Evolutionary conservation across 64 coral and sea anemone species (phyloP), one percentile per base, ranked within the genome.

Genomic region (Stylophora pistillata): DNA sequence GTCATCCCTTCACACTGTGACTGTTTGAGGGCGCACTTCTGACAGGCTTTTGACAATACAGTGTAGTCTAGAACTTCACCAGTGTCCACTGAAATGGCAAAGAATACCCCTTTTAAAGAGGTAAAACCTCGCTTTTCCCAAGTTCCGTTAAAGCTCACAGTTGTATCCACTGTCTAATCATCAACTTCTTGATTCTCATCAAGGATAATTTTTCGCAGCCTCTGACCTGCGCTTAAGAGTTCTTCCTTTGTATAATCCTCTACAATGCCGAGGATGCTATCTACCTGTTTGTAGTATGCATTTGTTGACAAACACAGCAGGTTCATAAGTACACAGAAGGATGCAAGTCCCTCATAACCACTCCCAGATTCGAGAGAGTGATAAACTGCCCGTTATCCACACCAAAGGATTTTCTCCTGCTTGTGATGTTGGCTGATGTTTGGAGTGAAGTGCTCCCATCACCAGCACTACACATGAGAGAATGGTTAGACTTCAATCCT

Each of bases 301-400:
- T 28, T 31, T 65, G 55, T 81, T 12, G 78, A 81, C 16, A 81
- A 10, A 65, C 78, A 81, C 9, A 56, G 78, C 78, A 81, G 58
- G 61, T 81, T 81, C 78, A 81, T 81, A 16, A 81, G 23, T 30
- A 23, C 61, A 65, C n/a, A n/a, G n/a, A n/a, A n/a, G n/a, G n/a
- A 61, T 30, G 55, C 78, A 81, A 81, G 78, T n/a, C 78, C 78
- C 61, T 81, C 78, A 28, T 81, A 81, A 20, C 78, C 78, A 25
- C 25, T 65, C 4, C 78, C 78, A 0, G 78, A 61, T 65, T 81
- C 78, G 12, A 81, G n/a, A n/a, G 78, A 81, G 55, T 61, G 30
- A 34, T 60, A 81, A 65, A 81, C 78, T 31, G 78, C 55, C 78
- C 61, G 26, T 34, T 81, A 23, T 81, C 61, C 13, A 81, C 56